Conservation (phyloP, 37 sponge, comb jelly and placozoan species). For the Hormiphora californensis region DNA sequence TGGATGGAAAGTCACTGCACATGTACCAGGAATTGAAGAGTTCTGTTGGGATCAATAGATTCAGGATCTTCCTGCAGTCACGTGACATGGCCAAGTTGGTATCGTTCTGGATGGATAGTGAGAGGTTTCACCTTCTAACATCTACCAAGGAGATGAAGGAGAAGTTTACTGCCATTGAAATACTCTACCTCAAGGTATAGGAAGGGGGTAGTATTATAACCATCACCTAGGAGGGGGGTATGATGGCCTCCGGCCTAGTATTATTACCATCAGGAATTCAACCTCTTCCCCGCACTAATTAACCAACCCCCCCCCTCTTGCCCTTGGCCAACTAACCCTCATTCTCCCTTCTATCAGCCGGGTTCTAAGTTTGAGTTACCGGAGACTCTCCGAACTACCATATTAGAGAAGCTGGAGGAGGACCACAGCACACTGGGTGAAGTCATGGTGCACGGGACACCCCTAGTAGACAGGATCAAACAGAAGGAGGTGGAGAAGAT, state of each 20-base stretch:
- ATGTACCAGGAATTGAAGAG: not conserved
- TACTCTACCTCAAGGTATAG: constrained; percentile 1
- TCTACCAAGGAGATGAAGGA: not conserved
- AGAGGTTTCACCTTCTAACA: not conserved
- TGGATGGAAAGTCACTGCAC: constrained; percentile 7
- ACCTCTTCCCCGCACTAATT: too few relatives aligned
- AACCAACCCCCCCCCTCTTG: too few relatives aligned
- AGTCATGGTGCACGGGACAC: not conserved
- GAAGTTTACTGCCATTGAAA: not conserved
- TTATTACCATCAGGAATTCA: too few relatives aligned
- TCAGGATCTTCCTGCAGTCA: not conserved
- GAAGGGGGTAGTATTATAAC: too few relatives aligned
- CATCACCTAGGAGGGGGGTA: too few relatives aligned
- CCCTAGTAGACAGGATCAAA: not conserved
- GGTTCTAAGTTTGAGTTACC: constrained; percentile 18
- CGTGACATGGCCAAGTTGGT: not conserved
- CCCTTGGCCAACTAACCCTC: too few relatives aligned
- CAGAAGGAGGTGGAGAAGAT: constrained; percentile 39
- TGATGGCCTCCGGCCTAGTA: too few relatives aligned
- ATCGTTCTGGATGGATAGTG: constrained; percentile 30
- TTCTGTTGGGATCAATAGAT: not conserved
- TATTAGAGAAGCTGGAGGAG: not conserved
- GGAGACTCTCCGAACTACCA: not conserved
- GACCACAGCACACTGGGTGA: not conserved
- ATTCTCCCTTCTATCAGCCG: not conserved